Evolutionary conservation across 2,888 invertebrate genomes (phyloP).

Genomic region (Dicroscelio sp.): DNA sequence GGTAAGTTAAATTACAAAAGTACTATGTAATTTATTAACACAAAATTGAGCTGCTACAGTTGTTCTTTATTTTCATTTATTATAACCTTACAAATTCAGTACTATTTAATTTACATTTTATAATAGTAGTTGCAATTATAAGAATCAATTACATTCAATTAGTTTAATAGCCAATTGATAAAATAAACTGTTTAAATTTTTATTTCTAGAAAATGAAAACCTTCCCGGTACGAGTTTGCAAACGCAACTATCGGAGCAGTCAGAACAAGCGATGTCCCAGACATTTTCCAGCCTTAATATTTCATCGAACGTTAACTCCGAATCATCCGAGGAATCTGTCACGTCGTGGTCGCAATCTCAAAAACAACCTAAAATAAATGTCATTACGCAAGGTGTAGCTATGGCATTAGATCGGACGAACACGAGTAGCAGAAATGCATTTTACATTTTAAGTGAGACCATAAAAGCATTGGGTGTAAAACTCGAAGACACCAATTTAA

Average conservation of each 20-base stretch:
- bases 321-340: background rate
- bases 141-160: background rate
- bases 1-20: constrained; percentile 13
- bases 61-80: background rate
- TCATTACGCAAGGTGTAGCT: background rate
- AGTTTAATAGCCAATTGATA: background rate
- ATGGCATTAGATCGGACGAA: constrained; percentile 27
- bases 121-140: background rate
- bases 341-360: background rate
- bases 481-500: constrained; percentile 17
- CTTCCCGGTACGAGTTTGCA: constrained; percentile 17
- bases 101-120: background rate
- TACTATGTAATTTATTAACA: background rate
- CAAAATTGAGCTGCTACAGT: background rate
- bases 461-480: constrained; percentile 20
- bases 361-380: background rate
- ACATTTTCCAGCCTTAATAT: background rate
- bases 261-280: constrained; percentile 8
- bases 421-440: background rate
- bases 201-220: background rate
- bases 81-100: background rate
- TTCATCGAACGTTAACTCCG: background rate
- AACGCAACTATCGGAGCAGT: background rate
- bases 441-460: background rate
- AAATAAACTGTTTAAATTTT: background rate